Evolutionary conservation across 2,888 invertebrate species (phyloP).

Genomic region (Watsonalla cultraria): DNA sequence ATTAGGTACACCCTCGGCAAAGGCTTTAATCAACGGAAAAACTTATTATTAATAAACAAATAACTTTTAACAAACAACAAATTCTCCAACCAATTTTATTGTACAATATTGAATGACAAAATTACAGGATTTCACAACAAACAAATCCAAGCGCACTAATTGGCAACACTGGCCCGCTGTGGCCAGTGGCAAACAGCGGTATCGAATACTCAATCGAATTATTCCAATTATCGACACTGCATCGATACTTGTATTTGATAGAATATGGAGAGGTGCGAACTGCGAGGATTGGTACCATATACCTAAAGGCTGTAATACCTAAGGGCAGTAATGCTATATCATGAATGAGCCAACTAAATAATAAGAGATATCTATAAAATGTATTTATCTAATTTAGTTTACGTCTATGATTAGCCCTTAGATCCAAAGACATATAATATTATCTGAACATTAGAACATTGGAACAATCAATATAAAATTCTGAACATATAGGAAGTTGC

Average conservation of each 20-base stretch:
- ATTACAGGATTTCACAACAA: constrained; percentile 9
- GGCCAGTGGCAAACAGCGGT: constrained; percentile 20
- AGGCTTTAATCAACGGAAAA: too few species aligned
- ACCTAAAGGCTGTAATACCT: neutral
- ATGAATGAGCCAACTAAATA: too few species aligned
- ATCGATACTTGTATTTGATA: constrained; percentile 1
- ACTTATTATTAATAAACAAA: neutral
- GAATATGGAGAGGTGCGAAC: neutral
- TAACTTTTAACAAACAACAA: constrained; percentile 9
- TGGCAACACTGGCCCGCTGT: constrained; percentile 22
- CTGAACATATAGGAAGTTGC: too few species aligned
- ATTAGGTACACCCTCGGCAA: too few species aligned
- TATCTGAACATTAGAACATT: too few species aligned
- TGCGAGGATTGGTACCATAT: neutral
- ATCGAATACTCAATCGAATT: constrained; percentile 31
- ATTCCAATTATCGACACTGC: constrained; percentile 25
- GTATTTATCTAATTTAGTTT: too few species aligned
- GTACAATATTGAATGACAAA: constrained; percentile 10
- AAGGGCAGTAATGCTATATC: too few species aligned
- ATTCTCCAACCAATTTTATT: neutral
- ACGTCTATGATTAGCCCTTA: too few species aligned
- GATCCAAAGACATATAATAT: too few species aligned
- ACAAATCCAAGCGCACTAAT: constrained; percentile 21
- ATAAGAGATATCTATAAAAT: too few species aligned
- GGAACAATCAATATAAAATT: too few species aligned